Evolutionary conservation across 2,888 invertebrate genomes (phyloP), one percentile per base, ranked within the genome.

Genomic region (Leptopilina myrica): DNA sequence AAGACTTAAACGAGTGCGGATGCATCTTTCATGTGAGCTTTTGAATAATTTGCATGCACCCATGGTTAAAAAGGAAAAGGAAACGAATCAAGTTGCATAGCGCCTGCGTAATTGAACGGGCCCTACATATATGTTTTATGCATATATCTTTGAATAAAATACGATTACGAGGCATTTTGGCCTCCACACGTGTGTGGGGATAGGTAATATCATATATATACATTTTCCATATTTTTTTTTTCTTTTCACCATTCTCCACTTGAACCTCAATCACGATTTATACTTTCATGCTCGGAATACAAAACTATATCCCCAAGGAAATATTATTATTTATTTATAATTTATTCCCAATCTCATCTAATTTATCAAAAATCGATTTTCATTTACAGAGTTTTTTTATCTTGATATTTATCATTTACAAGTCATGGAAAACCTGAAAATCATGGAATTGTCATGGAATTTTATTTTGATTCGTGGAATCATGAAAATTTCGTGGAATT

Each of bases 101-200:
- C 76, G 80, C 79, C 80, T 77, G 81, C 79, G 79, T 77, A 76
- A 81, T 77, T 84, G 85, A 82, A 85, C 85, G 83, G 82, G 84
- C 81, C 83, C 81, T 69, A 69, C 53, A 69, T 69, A 69, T 53
- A 88, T 87, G 88, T 88, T 88, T 87, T 88, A 88, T 88, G 87
- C 86, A 88, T 49, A 49, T 49, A 49, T 88, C 85, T 80, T 85
- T 88, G 87, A 88, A 88, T 87, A 88, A 87, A 88, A 88, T 88
- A 87, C 87, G 85, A 87, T 88, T 87, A 87, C 87, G 84, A 85
- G 85, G 87, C 86, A 83, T 86, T 87, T 89, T 88, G 88, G 87
- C 86, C 87, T 87, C 86, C 82, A 85, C 83, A 82, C 83, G 20
- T 20, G n/a, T 59, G 62, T 62, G 15, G 7, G 84, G 85, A 85